Percentiles rank a stretch among this genome's conserved stretches.
Conservation (phyloP, 2,797 vertebrate species). For the Acanthis flammea region DNA sequence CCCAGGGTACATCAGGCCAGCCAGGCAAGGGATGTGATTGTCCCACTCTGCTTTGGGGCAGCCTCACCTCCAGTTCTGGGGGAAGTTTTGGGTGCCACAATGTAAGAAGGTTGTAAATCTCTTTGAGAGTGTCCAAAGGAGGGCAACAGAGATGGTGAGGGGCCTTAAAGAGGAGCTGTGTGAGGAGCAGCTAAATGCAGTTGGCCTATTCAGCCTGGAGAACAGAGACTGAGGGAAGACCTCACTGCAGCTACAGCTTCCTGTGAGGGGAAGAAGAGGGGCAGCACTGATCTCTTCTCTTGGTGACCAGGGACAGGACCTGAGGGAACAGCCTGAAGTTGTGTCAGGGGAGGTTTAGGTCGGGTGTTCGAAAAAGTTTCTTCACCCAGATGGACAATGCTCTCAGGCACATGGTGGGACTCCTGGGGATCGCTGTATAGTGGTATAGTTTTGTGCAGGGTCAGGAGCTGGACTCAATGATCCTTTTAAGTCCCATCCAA, state of each 20-base stretch:
- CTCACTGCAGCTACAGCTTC: neutral
- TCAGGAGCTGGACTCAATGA: neutral
- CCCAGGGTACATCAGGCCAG: neutral
- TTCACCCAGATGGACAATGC: neutral
- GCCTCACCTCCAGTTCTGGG: neutral
- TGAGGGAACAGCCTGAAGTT: neutral
- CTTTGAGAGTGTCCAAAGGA: neutral
- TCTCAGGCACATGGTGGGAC: neutral
- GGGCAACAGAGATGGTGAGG: neutral
- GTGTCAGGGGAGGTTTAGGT: neutral
- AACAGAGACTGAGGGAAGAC: neutral
- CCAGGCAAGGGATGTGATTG: accelerated
- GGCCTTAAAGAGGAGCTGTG: accelerated
- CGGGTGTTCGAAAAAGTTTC: accelerated
- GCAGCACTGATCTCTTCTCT: neutral
- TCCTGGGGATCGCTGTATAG: too few relatives aligned
- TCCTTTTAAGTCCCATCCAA: neutral
- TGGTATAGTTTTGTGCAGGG: too few relatives aligned
- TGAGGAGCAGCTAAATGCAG: neutral
- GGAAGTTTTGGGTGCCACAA: neutral
- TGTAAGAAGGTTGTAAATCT: neutral
- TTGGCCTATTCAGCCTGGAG: neutral
- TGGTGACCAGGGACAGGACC: neutral
- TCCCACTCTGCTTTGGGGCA: accelerated
- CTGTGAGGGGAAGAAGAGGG: accelerated